A percentile compares a stretch with the other conserved stretches of the same genome.
These are phyloP conservation scores for Poicephalus gulielmi DNA, from an alignment of 2,113 vertebrate genomes.

Conservation along the genomic window DNA sequence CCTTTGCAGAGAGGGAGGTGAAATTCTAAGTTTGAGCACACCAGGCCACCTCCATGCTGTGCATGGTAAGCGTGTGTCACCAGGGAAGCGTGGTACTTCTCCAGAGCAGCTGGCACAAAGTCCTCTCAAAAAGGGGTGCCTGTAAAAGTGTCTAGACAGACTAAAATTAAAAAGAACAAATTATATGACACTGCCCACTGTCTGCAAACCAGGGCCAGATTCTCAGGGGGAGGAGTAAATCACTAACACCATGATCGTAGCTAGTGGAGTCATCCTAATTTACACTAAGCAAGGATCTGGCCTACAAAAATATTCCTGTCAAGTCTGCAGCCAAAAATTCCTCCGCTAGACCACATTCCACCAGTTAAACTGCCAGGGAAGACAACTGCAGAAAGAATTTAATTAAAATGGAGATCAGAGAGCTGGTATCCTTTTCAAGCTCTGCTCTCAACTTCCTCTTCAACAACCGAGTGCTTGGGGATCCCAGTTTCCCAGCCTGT, in stretches of 20 bases:
- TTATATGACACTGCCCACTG: slow-evolving; percentile 39
- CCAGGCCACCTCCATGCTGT: background rate
- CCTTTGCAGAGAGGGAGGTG: background rate
- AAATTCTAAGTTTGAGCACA: background rate
- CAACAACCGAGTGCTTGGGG: background rate
- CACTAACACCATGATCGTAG: background rate
- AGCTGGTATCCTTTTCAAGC: slow-evolving; percentile 20
- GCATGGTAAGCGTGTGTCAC: background rate
- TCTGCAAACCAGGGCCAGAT: slow-evolving; percentile 24
- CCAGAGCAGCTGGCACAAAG: background rate
- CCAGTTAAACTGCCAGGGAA: slow-evolving; percentile 32
- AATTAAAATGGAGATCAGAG: slow-evolving; percentile 49
- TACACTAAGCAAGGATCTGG: slow-evolving; percentile 30
- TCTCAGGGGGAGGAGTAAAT: slow-evolving; percentile 28
- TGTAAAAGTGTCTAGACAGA: slow-evolving; percentile 49
- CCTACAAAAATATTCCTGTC: slow-evolving; percentile 39
- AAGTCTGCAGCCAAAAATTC: slow-evolving; percentile 39
- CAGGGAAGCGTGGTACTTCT: background rate
- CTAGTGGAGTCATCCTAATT: slow-evolving; percentile 26
- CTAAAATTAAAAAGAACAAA: slow-evolving; percentile 55
- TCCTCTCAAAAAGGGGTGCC: background rate
- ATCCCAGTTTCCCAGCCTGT: slow-evolving; percentile 15
- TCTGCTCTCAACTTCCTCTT: background rate
- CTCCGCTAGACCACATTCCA: slow-evolving; percentile 19
- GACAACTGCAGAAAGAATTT: slow-evolving; percentile 50